Evolutionary conservation across 2,113 vertebrate genomes (phyloP), one percentile per base, ranked within the genome.

Genomic region (Erythrolamprus reginae): DNA sequence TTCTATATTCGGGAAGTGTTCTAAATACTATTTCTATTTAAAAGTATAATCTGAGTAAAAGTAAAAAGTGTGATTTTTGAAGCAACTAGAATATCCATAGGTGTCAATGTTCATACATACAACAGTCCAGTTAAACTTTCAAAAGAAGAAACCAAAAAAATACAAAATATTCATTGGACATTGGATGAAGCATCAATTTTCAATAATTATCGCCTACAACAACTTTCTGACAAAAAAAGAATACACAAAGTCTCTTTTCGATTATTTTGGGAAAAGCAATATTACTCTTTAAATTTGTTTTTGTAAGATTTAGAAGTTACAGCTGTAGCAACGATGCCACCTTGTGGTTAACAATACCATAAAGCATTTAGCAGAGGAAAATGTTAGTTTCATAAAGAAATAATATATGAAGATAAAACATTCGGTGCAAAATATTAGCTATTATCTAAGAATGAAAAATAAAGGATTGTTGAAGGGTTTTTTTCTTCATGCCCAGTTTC

Each of bases 281-380:
- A 56, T 45, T 58, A 24, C 24, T 90, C 26, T 51, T 38, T 38
- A 26, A 23, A 48, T 86, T 24, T 50, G 19, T 26, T 82, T 58
- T 53, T 56, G 4, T 47, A 56, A 2, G 9, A 47, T 23, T 52
- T 28, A 45, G 10, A 53, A 42, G 26, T 91, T 91, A 87, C 28
- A 50, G 28, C 90, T 91, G 90, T 88, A 83, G 13, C 70, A 88
- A 88, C 50, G 53, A 88, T 84, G 86, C 90, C 90, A 88, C 90
- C 90, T 91, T 88, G 90, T 91, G 90, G 90, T n/a, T 51, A 21
- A 53, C 9, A 53, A 15, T 19, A 42, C 13, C 58, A 88, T 88
- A 91, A 83, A 58, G 88, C 28, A 51, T 51, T 38, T n/a, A 88
- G 45, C 42, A 42, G 13, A 83, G 28, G 3, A 51, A 51, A 65